Base-by-base conservation (phyloP, 2,888 invertebrate genomes). In the Noctua janthe region DNA sequence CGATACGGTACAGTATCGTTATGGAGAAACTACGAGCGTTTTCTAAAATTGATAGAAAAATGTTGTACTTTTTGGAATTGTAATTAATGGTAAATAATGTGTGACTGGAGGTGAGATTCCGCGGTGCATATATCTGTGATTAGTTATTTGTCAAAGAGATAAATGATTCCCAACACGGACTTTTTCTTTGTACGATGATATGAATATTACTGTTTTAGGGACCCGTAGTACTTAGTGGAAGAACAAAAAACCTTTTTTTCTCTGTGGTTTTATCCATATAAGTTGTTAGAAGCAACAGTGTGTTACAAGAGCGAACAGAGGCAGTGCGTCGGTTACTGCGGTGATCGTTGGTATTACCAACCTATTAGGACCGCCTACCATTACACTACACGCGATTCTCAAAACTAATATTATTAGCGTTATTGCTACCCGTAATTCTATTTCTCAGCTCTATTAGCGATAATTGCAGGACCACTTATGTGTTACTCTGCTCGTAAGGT, bases 101-200 rank as follows among this genome's bases (percentile, higher is more conserved):
- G 71, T 80, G 81, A 83, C 74, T 79, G 76, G 62, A 39, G 20
- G 43, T n/a, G 64, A 82, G 82, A 84, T 84, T 75, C 62, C 39
- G 39, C 39, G 70, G 71, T 80, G 81, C 78, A 81, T 80, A 80
- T 81, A 70, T 77, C 62, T 80, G 78, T 84, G 75, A 83, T 88
- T 82, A 82, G 82, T 79, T 87, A 84, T 90, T 85, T 89, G 88
- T 90, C 84, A 75, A 62, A 69, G 70, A 87, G 85, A 91, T 87
- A 87, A 91, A 87, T 87, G 62, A 56, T 73, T 66, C 15, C 39
- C 20, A 75, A 73, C 74, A 67, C 35, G 1, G 29, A 70, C 59
- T 69, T 78, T 84, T 85, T 85, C 78, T 78, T 76, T 71, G 51
- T 75, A 64, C 13, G 43, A 20, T 56, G 62, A 66, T 79, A 64